Base-by-base conservation (phyloP, 1,140 invertebrate species). In the Pectinophora gossypiella region DNA sequence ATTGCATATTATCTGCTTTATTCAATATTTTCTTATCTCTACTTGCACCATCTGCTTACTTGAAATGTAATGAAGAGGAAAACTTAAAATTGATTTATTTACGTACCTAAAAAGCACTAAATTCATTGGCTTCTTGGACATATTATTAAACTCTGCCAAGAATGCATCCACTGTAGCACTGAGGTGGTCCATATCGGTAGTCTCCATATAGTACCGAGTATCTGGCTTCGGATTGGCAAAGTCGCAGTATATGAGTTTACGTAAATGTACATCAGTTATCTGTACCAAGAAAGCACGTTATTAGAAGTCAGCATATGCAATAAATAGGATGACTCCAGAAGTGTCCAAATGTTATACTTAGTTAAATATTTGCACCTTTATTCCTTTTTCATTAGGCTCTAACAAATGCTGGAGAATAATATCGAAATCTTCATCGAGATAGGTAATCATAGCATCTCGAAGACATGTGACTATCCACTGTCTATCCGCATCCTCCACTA, bases 81-180 rank as follows among this genome's bases (percentile, higher is more conserved):
- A n/a, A n/a, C n/a, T n/a, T n/a, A n/a, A n/a, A n/a, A n/a, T n/a
- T n/a, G n/a, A n/a, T n/a, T 13, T 38, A 38, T 16, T 16, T 40
- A 40, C 12, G n/a, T 49, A 83, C 95, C 94, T 94, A 80, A 99
- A 99, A 18, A 99, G 87, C 2, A 99, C 97, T 38, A 99, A 89
- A 88, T 97, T 96, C 97, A 99, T 99, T 0, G 97, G 97, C 73
- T 98, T 98, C 78, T 98, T 99, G 18, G 95, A 96, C 94, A 99
- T 96, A 53, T 97, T 95, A 78, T 99, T 99, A 68, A 94, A 99
- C 75, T 99, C 97, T 1, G 93, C 92, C 10, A 99, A 88, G 88
- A 96, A 98, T 0, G 92, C 92, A 74, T 98, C 97, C 0, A 97
- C 95, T n/a, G 97, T 95, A 0, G 90, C 89, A 59, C 93, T 92